Percentiles rank a stretch among this genome's conserved stretches.
Conservation (phyloP, 2,888 invertebrate species). For the Tetranychus truncatus region DNA sequence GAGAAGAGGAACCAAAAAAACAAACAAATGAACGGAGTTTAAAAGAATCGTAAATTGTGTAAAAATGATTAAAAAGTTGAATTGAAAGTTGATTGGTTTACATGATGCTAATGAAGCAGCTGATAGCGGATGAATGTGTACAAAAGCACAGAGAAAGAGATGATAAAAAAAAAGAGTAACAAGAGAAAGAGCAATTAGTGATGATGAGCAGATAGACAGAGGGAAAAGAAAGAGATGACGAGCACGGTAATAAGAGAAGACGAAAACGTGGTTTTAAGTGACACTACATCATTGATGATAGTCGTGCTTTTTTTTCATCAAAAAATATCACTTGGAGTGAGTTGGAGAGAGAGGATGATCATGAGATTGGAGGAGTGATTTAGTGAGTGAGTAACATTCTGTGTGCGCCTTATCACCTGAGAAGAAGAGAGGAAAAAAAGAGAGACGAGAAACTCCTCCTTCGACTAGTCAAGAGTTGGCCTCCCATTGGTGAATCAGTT, state of each 20-base stretch:
- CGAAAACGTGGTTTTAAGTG: neutral
- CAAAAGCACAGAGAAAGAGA: too few relatives aligned
- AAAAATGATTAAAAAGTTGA: too few relatives aligned
- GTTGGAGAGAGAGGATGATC: constrained; percentile 1
- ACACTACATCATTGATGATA: neutral
- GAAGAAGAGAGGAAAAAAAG: constrained; percentile 1
- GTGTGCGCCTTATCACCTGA: neutral
- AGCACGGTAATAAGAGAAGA: neutral
- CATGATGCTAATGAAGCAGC: too few relatives aligned
- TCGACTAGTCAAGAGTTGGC: neutral
- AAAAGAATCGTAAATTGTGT: too few relatives aligned
- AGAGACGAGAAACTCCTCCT: neutral
- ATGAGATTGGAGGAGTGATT: neutral
- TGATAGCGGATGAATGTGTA: too few relatives aligned
- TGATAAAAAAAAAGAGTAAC: neutral
- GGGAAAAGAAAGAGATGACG: neutral
- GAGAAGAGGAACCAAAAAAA: neutral
- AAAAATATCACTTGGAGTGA: neutral
- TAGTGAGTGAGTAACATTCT: constrained; percentile 6
- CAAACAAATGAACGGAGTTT: too few relatives aligned
- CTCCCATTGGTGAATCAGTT: neutral
- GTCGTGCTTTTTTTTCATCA: neutral
- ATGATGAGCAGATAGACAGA: neutral
- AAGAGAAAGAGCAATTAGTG: neutral
- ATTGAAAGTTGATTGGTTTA: too few relatives aligned